Conservation (phyloP, 2,113 vertebrate genomes). For the Hypanus sabinus region DNA sequence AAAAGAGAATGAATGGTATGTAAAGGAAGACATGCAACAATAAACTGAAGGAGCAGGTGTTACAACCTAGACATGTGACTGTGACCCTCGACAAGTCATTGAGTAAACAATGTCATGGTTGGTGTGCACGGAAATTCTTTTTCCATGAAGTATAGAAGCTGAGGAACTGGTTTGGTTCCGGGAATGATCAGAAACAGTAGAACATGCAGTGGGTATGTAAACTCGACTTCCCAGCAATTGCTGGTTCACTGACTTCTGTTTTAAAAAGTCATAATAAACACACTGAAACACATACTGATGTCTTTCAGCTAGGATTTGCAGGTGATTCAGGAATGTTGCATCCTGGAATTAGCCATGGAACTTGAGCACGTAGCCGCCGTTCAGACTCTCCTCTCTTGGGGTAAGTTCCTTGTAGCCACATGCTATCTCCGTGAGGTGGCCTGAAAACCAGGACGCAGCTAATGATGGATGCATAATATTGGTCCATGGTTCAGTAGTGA, state of each 20-base stretch:
- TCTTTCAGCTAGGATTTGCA: background rate
- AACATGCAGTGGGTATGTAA: background rate
- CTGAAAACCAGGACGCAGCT: background rate
- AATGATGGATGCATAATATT: background rate
- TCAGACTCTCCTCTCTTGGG: background rate
- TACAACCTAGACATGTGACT: background rate
- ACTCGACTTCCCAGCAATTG: background rate
- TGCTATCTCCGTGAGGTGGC: background rate
- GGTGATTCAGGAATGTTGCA: background rate
- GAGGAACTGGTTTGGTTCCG: background rate
- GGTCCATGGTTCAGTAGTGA: background rate
- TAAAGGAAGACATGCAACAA: background rate
- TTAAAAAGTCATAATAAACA: background rate
- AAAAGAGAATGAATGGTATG: background rate
- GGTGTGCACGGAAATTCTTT: background rate
- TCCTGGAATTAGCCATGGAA: background rate
- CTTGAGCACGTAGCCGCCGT: background rate
- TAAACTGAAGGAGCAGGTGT: background rate
- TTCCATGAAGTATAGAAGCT: background rate
- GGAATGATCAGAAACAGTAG: background rate
- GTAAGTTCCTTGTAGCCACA: background rate
- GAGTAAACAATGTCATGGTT: background rate
- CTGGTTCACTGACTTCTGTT: background rate
- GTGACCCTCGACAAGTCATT: background rate
- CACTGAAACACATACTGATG: background rate